These are phyloP conservation scores for Balaenoptera acutorostrata DNA, from an alignment of 2,113 vertebrate genomes.

Conservation along the genomic window DNA sequence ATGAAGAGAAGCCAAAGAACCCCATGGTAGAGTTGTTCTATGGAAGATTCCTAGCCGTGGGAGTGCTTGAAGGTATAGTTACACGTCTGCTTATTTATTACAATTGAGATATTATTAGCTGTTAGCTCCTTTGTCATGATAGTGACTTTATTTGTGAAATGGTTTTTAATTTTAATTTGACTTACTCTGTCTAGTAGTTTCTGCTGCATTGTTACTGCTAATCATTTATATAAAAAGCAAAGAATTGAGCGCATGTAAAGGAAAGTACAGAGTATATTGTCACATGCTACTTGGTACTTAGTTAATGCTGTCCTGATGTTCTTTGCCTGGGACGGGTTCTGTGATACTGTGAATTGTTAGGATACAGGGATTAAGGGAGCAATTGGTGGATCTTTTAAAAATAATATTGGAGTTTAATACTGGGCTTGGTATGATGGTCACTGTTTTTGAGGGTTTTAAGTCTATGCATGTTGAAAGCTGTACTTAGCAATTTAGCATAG, in stretches of 20 bases:
- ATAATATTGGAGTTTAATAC: neutral
- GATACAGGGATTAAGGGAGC: neutral
- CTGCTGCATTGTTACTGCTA: neutral
- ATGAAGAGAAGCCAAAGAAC: slow-evolving; percentile 98
- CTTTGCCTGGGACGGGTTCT: neutral
- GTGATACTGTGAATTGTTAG: neutral
- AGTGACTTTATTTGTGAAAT: neutral
- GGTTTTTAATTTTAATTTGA: neutral
- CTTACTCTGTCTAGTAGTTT: neutral
- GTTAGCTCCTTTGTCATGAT: neutral
- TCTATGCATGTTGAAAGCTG: neutral
- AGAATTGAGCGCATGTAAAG: neutral
- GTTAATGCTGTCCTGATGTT: neutral
- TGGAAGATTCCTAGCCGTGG: slow-evolving; percentile 94
- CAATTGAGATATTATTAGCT: neutral
- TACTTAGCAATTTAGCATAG: neutral
- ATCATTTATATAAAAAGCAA: neutral
- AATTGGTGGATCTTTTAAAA: neutral
- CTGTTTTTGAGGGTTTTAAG: neutral
- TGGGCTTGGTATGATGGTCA: neutral
- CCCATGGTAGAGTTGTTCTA: slow-evolving; percentile 99
- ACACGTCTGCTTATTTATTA: slow-evolving; percentile 37
- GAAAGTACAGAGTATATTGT: neutral
- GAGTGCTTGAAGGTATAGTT: slow-evolving; percentile 93
- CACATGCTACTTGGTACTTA: neutral